Evolutionary conservation across 2,113 vertebrate species (phyloP), one percentile per base, ranked within the genome.

Genomic region (Urocolius indicus): DNA sequence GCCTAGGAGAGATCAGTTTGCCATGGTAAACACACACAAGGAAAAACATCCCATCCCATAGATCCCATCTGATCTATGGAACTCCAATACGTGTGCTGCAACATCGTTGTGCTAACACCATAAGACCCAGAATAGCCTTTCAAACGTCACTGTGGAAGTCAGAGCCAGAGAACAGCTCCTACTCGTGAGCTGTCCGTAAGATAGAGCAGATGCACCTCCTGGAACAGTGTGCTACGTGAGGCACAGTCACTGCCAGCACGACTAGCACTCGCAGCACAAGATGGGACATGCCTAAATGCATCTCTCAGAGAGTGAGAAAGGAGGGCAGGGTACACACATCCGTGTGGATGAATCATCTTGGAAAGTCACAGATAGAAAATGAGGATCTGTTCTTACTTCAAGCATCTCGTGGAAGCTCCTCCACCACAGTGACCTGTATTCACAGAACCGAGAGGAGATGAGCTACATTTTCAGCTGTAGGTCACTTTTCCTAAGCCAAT

Each of bases 231-330:
- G 75, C 75, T 74, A 43, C 59, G 38, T 58, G 59, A 81, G 52
- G 27, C 15, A 79, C 18, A 62, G 68, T 45, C 66, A 43, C 57
- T 90, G 93, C 80, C 91, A 93, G 83, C 36, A 69, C 0, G 6
- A 75, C 88, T 91, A 79, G 45, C 36, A 41, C 55, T 68, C 2
- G 1, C 78, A 93, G 43, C 57, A 51, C 5, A 62, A 77, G 88
- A 59, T 71, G 89, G 93, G 81, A 93, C 78, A 80, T 49, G 54
- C 77, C 91, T 76, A 66, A 96, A 85, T 67, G 32, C 51, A 87
- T 73, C 78, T 68, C 89, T 78, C 69, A 8, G 43, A 48, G 54
- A 89, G 81, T 34, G 52, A 58, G 75, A 89, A 92, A 95, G 71
- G 46, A 89, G 62, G 45, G 63, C 85, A 95, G 76, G 59, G 84